A percentile compares a stretch with the other conserved stretches of the same genome.
Evolutionary conservation across 1,140 invertebrate species (phyloP).

Genomic region (Dendroctonus valens): DNA sequence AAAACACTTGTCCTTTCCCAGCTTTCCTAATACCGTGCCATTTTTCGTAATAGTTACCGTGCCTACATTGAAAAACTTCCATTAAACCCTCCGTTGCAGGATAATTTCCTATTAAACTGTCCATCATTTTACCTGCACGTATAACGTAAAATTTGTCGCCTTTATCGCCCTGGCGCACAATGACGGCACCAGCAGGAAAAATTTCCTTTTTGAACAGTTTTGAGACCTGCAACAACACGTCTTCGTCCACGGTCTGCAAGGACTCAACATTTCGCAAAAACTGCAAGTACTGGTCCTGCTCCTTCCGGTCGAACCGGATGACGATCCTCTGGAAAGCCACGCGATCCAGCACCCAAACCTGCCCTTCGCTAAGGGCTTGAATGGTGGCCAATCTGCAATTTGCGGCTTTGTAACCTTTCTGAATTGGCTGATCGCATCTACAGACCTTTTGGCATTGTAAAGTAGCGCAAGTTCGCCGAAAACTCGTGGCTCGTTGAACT

Average conservation of each 20-base stretch:
- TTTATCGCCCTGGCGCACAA: slow-evolving; percentile 89
- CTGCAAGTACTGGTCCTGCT: slow-evolving; percentile 78
- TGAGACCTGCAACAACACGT: slow-evolving; percentile 81
- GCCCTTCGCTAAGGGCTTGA: slow-evolving; percentile 52
- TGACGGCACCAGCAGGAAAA: slow-evolving; percentile 79
- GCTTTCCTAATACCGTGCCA: slow-evolving; percentile 60
- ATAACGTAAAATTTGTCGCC: slow-evolving; percentile 97
- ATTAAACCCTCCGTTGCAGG: no score
- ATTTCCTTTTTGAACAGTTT: slow-evolving; percentile 87
- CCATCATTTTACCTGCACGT: slow-evolving; percentile 60
- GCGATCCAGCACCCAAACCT: slow-evolving; percentile 85
- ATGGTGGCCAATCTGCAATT: slow-evolving; percentile 34
- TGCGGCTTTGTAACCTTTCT: not conserved
- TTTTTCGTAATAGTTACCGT: slow-evolving; percentile 75
- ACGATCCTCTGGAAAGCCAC: slow-evolving; percentile 86
- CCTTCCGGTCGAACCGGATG: slow-evolving; percentile 74
- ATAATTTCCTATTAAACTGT: not conserved
- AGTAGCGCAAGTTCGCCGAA: slow-evolving; percentile 43
- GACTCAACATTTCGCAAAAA: slow-evolving; percentile 85
- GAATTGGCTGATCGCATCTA: no score
- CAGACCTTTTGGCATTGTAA: slow-evolving; percentile 40
- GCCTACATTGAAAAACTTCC: slow-evolving; percentile 45
- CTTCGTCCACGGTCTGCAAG: slow-evolving; percentile 74
- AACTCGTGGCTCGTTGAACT: slow-evolving; percentile 36
- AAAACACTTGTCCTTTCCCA: slow-evolving; percentile 75